These are phyloP conservation scores for Cacatua alba DNA, from an alignment of 2,113 vertebrate species.

Conservation along the genomic window DNA sequence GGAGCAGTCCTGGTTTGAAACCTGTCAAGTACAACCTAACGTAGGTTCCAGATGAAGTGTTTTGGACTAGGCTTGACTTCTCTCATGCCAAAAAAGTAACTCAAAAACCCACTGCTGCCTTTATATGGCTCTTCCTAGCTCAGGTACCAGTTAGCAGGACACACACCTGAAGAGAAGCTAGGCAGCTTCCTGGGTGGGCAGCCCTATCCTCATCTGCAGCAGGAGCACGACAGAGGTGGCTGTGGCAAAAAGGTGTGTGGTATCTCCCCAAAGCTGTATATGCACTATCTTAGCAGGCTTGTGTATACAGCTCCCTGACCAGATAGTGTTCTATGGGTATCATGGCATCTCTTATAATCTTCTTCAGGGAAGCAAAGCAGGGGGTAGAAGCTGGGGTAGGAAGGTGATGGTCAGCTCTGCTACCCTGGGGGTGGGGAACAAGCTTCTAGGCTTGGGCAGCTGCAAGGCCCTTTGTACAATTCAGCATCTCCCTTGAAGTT, in stretches of 20 bases:
- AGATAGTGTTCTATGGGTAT: neutral
- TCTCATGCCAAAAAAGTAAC: neutral
- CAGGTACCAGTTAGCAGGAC: neutral
- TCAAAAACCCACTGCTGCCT: neutral
- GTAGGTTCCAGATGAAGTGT: neutral
- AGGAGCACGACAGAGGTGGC: neutral
- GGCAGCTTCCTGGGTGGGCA: neutral
- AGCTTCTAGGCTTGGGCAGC: neutral
- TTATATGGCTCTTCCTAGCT: neutral
- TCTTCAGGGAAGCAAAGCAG: neutral
- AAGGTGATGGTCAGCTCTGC: neutral
- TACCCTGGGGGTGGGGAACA: neutral
- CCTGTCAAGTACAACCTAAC: neutral
- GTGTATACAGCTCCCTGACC: neutral
- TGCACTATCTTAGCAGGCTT: neutral
- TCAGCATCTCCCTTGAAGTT: neutral
- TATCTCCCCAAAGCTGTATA: neutral
- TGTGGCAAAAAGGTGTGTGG: neutral
- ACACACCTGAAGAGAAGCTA: neutral
- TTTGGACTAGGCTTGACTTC: neutral
- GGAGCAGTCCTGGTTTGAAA: neutral
- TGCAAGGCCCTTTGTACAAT: neutral
- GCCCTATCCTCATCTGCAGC: neutral
- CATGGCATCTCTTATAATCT: neutral
- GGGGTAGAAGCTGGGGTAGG: neutral